Base-by-base conservation (phyloP, 2,888 invertebrate genomes). In the Esperia sulphurella region DNA sequence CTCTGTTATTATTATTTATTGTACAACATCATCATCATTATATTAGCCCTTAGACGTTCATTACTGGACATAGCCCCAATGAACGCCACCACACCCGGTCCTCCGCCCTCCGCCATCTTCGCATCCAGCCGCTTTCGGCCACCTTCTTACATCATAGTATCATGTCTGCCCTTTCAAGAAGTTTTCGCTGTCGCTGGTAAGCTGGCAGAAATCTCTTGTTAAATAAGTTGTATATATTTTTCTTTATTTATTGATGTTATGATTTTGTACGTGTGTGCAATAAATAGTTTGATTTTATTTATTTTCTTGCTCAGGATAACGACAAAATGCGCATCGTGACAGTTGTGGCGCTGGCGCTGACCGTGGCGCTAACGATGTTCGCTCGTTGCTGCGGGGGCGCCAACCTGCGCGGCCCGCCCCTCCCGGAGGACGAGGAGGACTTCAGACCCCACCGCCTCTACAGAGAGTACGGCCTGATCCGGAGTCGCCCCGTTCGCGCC, bases 391-490 rank as follows among this genome's bases (percentile, higher is more conserved):
- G 81, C 52, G 81, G 79, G 13, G 76, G 77, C 0, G 78, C 74
- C 14, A 72, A 65, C 14, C 53, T 77, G 1, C 77, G 70, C 6
- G 63, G 70, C 31, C 61, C 71, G 29, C 54, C 57, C 4, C 48
- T 75, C n/a, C 66, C 73, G 0, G 84, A 83, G 8, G 84, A 86
- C 10, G 84, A 84, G 1, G 84, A 83, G 14, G 85, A 83, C n/a
- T 69, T 70, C 46, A 64, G 75, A 9, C 68, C 72, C 0, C 74
- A 70, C 9, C 74, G 69, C 9, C 51, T 77, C 59, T 90, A 91
- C 58, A 91, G 92, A 41, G 93, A 93, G 67, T 93, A 93, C 58
- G 92, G 90, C 0, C 83, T 94, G 66, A 79, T 93, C 71, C 65
- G 76, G 14, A 71, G 58, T 33, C 69, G 79, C 21, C 60, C 65